A percentile compares a stretch with the other conserved stretches of the same genome.
Conservation (phyloP, 2,888 invertebrate genomes). For the Brachylomia viminalis region DNA sequence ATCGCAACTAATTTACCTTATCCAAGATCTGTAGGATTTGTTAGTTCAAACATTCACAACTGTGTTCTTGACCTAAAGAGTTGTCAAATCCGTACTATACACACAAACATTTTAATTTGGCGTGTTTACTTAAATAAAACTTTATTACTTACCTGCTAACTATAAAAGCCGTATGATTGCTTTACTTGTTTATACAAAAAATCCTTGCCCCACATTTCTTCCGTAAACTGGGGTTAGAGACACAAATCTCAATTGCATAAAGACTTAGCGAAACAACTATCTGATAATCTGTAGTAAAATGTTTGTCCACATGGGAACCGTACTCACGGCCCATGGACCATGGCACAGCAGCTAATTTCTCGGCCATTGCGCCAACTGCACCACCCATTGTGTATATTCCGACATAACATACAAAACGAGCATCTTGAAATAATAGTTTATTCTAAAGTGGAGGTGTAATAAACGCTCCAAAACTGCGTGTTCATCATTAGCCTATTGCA, state of each 20-base stretch:
- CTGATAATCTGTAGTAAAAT: constrained; percentile 9
- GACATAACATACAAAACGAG: background rate
- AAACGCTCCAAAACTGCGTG: background rate
- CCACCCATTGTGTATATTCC: background rate
- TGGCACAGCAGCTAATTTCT: background rate
- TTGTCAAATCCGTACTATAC: background rate
- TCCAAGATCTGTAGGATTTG: background rate
- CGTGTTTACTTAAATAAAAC: background rate
- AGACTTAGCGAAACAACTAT: background rate
- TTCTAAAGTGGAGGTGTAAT: background rate
- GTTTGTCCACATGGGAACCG: background rate
- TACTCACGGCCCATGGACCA: background rate
- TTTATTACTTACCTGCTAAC: background rate
- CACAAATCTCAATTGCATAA: background rate
- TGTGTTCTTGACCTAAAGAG: constrained; percentile 8
- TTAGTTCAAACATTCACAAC: background rate
- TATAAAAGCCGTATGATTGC: background rate
- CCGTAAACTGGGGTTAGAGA: background rate
- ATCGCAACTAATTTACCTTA: background rate
- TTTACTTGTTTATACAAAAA: background rate
- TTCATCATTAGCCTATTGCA: too few relatives aligned
- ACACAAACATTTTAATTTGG: background rate
- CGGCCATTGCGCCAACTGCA: background rate
- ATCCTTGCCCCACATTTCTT: background rate
- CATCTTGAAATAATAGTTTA: background rate